These are phyloP conservation scores for Hoplodrina ambigua DNA, from an alignment of 2,888 invertebrate genomes.

Conservation along the genomic window DNA sequence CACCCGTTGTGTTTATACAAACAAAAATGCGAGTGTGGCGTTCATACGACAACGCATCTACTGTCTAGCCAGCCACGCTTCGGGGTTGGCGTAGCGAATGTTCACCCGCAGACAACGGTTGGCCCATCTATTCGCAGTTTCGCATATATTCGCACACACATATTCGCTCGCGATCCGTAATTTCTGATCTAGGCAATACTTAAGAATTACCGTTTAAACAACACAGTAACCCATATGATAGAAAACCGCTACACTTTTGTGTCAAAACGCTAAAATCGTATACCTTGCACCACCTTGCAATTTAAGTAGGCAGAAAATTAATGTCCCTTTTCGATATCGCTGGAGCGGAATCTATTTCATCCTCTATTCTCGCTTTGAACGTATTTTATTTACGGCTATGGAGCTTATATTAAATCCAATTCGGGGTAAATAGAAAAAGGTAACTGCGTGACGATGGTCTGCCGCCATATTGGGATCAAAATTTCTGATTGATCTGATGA, in stretches of 20 bases:
- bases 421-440: constrained; percentile 61
- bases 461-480: constrained; percentile 35
- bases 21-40: too few species aligned
- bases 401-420: constrained; percentile 68
- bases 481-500: constrained; percentile 19
- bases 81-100: too few species aligned
- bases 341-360: constrained; percentile 77
- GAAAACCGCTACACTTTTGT: not conserved
- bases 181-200: too few species aligned
- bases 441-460: constrained; percentile 53
- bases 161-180: too few species aligned
- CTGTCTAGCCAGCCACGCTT: too few species aligned
- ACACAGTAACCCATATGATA: too few species aligned
- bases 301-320: constrained; percentile 83
- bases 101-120: too few species aligned
- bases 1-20: too few species aligned
- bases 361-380: constrained; percentile 73
- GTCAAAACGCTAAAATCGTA: constrained; percentile 57
- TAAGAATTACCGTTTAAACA: too few species aligned
- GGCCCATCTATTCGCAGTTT: too few species aligned
- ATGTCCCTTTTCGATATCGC: constrained; percentile 78
- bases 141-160: too few species aligned
- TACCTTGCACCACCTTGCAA: constrained; percentile 58
- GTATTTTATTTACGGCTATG: constrained; percentile 74
- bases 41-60: too few species aligned